These are phyloP conservation scores for Lutjanus argentimaculatus DNA, from an alignment of 2,797 vertebrate species.

Conservation along the genomic window DNA sequence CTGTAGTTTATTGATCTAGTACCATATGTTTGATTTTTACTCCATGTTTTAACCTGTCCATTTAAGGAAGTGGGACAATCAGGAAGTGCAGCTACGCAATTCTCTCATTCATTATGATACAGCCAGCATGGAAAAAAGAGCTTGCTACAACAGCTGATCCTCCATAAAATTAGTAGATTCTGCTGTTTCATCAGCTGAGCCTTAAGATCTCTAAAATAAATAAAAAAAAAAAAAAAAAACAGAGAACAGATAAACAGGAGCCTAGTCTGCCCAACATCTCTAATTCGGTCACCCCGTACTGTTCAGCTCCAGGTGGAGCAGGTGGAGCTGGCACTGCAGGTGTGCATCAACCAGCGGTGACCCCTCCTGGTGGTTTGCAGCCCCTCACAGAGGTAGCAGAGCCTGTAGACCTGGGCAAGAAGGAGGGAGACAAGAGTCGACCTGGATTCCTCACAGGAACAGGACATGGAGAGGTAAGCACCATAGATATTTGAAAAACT, in stretches of 20 bases:
- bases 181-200: not conserved
- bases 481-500: not conserved
- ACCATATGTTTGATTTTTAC: not conserved
- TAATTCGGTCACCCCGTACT: not conserved
- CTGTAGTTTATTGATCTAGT: not conserved
- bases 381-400: not conserved
- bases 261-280: not conserved
- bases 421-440: constrained; percentile 13
- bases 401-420: constrained; percentile 13
- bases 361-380: constrained; percentile 9
- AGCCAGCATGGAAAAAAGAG: not conserved
- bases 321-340: constrained; percentile 10
- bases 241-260: not conserved
- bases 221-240: too few relatives aligned
- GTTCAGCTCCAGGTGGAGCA: constrained; percentile 53
- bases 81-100: constrained; percentile 18
- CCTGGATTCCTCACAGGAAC: not conserved
- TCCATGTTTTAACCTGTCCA: not conserved
- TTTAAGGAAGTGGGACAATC: constrained; percentile 29
- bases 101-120: not conserved
- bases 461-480: constrained; percentile 49
- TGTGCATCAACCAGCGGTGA: not conserved
- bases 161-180: not conserved
- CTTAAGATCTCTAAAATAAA: not conserved
- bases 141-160: not conserved